Evolutionary conservation across 2,113 vertebrate species (phyloP).

Genomic region (Choloepus hoffmanni): DNA sequence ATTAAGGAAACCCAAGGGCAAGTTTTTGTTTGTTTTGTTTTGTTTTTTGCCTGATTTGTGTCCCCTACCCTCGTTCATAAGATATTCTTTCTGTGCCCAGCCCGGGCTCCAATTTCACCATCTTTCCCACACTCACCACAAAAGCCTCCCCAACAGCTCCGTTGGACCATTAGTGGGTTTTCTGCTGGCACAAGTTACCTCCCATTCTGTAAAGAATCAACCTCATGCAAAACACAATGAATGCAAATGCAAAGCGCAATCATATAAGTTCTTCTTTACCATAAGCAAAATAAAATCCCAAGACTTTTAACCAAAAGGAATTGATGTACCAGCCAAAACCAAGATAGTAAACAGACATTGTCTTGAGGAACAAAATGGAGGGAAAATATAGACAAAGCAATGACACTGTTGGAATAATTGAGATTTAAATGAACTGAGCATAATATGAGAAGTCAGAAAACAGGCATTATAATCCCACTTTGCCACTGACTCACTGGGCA

Average conservation of each 20-base stretch:
- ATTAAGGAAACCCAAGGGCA: neutral
- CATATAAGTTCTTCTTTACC: neutral
- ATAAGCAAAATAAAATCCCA: neutral
- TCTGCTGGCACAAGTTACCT: neutral
- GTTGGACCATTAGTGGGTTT: neutral
- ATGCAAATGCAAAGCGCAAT: neutral
- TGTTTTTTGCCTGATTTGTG: neutral
- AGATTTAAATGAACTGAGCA: conserved; percentile 20
- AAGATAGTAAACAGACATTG: neutral
- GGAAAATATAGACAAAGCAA: neutral
- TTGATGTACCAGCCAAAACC: neutral
- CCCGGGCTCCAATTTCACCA: neutral
- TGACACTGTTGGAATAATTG: neutral
- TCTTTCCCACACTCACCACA: neutral
- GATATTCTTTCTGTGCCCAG: neutral
- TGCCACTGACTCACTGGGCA: conserved; percentile 7
- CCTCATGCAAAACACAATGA: neutral
- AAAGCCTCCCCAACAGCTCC: neutral
- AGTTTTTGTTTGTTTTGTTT: neutral
- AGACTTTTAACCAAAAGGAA: conserved; percentile 32
- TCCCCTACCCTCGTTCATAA: neutral
- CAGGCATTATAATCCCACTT: neutral
- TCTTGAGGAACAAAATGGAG: neutral
- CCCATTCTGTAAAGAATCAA: neutral
- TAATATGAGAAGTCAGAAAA: conserved; percentile 33